Evolutionary conservation across 2,888 invertebrate species (phyloP).

Genomic region (Boloria euphrosyne): DNA sequence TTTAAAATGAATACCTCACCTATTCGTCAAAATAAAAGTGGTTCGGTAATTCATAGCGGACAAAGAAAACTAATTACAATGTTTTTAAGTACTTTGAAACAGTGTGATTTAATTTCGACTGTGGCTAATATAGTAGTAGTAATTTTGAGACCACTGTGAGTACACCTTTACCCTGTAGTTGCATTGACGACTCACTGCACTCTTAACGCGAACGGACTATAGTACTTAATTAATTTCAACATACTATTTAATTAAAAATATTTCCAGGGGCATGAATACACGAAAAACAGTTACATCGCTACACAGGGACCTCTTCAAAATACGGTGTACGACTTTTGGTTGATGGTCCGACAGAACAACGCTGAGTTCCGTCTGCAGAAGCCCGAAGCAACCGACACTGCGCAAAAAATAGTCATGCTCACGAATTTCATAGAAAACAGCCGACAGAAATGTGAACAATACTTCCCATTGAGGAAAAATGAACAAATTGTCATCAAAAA

Average conservation of each 20-base stretch:
- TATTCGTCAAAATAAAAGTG: too few relatives aligned
- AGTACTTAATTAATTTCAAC: too few relatives aligned
- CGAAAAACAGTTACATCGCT: slow-evolving; percentile 93
- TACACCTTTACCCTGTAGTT: too few relatives aligned
- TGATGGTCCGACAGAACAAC: slow-evolving; percentile 87
- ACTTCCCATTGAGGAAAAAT: slow-evolving; percentile 86
- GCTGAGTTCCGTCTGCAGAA: slow-evolving; percentile 50
- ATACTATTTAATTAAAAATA: slow-evolving; percentile 1
- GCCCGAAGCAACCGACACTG: slow-evolving; percentile 38
- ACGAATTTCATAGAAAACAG: slow-evolving; percentile 93
- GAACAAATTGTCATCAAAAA: slow-evolving; percentile 63
- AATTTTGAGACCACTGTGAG: too few relatives aligned
- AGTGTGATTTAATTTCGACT: too few relatives aligned
- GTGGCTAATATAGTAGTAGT: too few relatives aligned
- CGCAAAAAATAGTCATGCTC: slow-evolving; percentile 92
- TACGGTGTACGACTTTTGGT: slow-evolving; percentile 95
- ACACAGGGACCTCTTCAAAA: slow-evolving; percentile 96
- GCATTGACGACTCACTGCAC: too few relatives aligned
- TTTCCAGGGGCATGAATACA: slow-evolving; percentile 93
- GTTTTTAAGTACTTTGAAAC: too few relatives aligned
- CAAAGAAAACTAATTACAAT: too few relatives aligned
- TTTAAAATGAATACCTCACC: too few relatives aligned
- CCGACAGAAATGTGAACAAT: slow-evolving; percentile 93
- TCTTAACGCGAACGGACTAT: too few relatives aligned
- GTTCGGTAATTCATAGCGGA: too few relatives aligned